A percentile compares a stretch with the other conserved stretches of the same genome.
Evolutionary conservation across 2,113 vertebrate genomes (phyloP).

Genomic region (Rhipidura dahli): DNA sequence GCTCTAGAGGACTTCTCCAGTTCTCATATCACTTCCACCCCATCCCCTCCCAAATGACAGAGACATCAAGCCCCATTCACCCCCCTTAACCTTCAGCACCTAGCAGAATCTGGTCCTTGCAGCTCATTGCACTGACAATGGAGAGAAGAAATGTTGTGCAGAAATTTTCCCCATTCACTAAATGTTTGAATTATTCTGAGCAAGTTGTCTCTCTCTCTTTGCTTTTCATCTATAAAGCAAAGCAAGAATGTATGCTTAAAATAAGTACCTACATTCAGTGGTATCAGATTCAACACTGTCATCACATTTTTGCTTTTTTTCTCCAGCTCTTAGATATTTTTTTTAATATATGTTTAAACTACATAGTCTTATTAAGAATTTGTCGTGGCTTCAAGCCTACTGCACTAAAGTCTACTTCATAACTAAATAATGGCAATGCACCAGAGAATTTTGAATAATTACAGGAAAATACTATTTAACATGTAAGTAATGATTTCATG

Average conservation of each 20-base stretch:
- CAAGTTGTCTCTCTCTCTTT: background rate
- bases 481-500: background rate
- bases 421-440: background rate
- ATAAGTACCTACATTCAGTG: background rate
- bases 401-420: background rate
- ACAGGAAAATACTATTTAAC: background rate
- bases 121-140: background rate
- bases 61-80: background rate
- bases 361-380: background rate
- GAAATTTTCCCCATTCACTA: background rate
- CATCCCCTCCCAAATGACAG: background rate
- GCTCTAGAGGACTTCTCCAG: background rate
- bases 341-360: background rate
- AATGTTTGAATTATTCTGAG: background rate
- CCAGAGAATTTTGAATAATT: background rate
- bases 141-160: background rate
- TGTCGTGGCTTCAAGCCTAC: background rate
- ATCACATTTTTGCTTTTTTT: background rate
- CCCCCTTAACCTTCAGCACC: background rate
- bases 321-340: background rate
- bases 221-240: background rate
- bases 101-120: background rate
- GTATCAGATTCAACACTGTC: background rate
- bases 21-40: rapidly evolving
- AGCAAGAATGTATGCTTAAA: background rate